Percentiles rank a stretch among this genome's conserved stretches.
Evolutionary conservation across 2,888 invertebrate genomes (phyloP).

Genomic region (Tipula lateralis): DNA sequence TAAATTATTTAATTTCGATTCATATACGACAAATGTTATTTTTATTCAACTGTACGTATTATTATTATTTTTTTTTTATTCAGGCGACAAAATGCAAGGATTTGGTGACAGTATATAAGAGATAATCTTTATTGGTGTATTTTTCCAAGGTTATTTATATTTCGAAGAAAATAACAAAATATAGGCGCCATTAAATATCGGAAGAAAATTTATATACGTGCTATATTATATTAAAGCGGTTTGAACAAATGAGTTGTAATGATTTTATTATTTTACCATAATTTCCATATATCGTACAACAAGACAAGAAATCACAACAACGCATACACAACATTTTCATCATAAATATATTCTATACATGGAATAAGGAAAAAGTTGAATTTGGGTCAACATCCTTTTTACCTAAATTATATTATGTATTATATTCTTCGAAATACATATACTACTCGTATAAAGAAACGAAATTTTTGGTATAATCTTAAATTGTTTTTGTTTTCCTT

Average conservation of each 20-base stretch:
- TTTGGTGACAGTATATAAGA: neutral
- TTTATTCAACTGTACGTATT: neutral
- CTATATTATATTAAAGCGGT: neutral
- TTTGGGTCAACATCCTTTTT: constrained; percentile 24
- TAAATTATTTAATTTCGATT: neutral
- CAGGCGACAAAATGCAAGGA: constrained; percentile 15
- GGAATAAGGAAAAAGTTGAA: neutral
- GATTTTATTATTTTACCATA: neutral
- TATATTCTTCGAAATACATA: neutral
- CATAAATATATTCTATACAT: neutral
- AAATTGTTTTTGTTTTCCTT: neutral
- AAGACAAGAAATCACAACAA: neutral
- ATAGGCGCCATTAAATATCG: neutral
- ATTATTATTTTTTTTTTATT: neutral
- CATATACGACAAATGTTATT: neutral
- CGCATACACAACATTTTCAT: neutral
- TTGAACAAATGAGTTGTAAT: neutral
- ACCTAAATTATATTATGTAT: neutral
- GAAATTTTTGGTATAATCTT: neutral
- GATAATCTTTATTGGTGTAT: constrained; percentile 7
- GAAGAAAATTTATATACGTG: no score
- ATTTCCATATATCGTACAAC: neutral
- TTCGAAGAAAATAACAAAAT: constrained; percentile 1
- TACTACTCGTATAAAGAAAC: neutral
- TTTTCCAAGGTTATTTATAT: neutral